These are phyloP conservation scores for Dendrocincla fuliginosa DNA, from an alignment of 2,797 vertebrate genomes.

Conservation along the genomic window DNA sequence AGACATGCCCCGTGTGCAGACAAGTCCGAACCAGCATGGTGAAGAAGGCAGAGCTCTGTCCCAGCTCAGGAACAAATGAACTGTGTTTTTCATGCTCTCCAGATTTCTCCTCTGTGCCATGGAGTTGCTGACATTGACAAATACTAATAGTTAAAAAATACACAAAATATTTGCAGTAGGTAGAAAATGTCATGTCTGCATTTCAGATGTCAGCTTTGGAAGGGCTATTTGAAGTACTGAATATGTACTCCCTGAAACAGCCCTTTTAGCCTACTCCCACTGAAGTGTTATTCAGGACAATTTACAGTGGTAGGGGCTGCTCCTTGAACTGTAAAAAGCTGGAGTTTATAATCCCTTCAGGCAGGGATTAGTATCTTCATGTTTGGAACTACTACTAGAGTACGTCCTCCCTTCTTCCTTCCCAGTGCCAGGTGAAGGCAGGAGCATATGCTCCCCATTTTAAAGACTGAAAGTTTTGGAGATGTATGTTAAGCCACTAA, in stretches of 20 bases:
- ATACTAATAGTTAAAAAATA: not conserved
- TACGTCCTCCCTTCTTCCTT: not conserved
- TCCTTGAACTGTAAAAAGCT: not conserved
- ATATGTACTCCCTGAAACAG: not conserved
- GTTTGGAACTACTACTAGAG: not conserved
- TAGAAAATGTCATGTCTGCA: not conserved
- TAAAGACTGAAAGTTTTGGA: not conserved
- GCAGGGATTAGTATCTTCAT: not conserved
- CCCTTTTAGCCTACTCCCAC: not conserved
- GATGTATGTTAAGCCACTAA: not conserved
- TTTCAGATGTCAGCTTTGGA: not conserved
- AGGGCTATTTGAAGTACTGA: not conserved
- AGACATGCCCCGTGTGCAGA: not conserved
- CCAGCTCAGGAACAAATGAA: not conserved
- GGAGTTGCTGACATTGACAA: not conserved
- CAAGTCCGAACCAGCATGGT: not conserved
- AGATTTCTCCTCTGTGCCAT: not conserved
- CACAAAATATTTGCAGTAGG: not conserved
- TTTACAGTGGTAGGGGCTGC: not conserved
- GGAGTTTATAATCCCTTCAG: not conserved
- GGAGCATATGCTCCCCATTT: not conserved
- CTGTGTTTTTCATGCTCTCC: not conserved
- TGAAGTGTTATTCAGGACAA: not conserved
- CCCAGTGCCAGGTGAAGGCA: accelerated
- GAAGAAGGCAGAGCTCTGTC: not conserved